phyloP scores from a whole-genome alignment of 2,888 invertebrate species.

The Operophtera brumata region DNA sequence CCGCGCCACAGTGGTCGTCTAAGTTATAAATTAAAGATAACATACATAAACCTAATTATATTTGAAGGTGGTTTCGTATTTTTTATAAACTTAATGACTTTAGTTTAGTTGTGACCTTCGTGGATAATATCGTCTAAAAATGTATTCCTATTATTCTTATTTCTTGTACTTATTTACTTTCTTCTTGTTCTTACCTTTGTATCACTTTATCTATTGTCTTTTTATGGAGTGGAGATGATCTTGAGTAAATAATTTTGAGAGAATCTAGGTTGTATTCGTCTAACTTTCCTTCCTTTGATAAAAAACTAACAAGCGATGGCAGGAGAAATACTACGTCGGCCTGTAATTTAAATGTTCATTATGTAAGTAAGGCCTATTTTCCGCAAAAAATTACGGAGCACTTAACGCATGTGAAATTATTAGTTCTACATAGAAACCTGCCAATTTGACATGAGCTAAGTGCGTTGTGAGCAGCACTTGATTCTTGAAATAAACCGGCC shows the following conservation, averaged over 20 bases:
- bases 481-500: too few species aligned
- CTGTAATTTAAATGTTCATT: conserved; percentile 39
- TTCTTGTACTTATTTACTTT: conserved; percentile 25
- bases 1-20: too few species aligned
- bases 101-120: not conserved
- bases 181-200: conserved; percentile 51
- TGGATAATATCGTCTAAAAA: not conserved
- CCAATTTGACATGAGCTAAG: too few species aligned
- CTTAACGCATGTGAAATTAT: too few species aligned
- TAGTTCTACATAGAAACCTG: too few species aligned
- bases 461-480: too few species aligned
- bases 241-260: conserved; percentile 57
- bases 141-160: conserved; percentile 18
- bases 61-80: too few species aligned
- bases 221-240: conserved; percentile 57
- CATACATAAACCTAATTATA: too few species aligned
- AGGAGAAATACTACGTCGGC: conserved; percentile 55
- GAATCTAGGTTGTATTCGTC: conserved; percentile 50
- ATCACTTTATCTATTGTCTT: conserved; percentile 59
- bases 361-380: not conserved
- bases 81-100: too few species aligned
- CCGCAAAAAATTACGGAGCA: too few species aligned
- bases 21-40: too few species aligned
- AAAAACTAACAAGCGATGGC: conserved; percentile 48
- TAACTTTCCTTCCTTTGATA: conserved; percentile 48